These are phyloP conservation scores for Paralichthys olivaceus DNA, from an alignment of 2,113 vertebrate genomes.

Conservation along the genomic window DNA sequence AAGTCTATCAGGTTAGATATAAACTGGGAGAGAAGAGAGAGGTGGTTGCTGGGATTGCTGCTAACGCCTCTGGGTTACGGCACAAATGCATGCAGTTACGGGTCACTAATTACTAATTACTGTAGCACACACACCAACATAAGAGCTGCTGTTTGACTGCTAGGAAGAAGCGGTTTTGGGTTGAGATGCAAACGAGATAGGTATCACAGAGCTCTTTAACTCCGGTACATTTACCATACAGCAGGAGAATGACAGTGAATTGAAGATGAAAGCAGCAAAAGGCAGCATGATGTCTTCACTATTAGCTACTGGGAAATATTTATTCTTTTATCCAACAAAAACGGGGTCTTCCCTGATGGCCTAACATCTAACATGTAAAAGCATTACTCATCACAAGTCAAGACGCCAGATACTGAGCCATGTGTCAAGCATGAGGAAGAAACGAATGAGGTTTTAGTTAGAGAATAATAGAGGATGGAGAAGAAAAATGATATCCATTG, in stretches of 20 bases:
- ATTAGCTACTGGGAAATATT: slow-evolving; percentile 1
- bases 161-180: slow-evolving; percentile 12
- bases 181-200: slow-evolving; percentile 23
- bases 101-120: slow-evolving; percentile 80
- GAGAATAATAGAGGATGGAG: slow-evolving; percentile 48
- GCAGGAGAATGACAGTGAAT: background rate
- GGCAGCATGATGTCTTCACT: slow-evolving; percentile 3
- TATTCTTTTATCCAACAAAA: slow-evolving; percentile 20
- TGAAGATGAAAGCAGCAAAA: slow-evolving; percentile 8
- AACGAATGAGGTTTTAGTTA: slow-evolving; percentile 38
- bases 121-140: slow-evolving; percentile 26
- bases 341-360: background rate
- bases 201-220: slow-evolving; percentile 29
- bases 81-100: slow-evolving; percentile 58
- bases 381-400: slow-evolving; percentile 27
- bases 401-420: background rate
- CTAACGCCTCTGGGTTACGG: slow-evolving; percentile 59
- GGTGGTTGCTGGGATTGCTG: slow-evolving; percentile 22
- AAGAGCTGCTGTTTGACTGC: slow-evolving; percentile 15
- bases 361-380: slow-evolving; percentile 4
- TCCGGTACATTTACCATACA: background rate
- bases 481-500: slow-evolving; percentile 69
- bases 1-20: slow-evolving; percentile 78
- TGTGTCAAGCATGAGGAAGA: slow-evolving; percentile 5
- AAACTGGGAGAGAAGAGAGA: slow-evolving; percentile 51